phyloP scores from a whole-genome alignment of 2,888 invertebrate species.

The Xestia sexstrigata region DNA sequence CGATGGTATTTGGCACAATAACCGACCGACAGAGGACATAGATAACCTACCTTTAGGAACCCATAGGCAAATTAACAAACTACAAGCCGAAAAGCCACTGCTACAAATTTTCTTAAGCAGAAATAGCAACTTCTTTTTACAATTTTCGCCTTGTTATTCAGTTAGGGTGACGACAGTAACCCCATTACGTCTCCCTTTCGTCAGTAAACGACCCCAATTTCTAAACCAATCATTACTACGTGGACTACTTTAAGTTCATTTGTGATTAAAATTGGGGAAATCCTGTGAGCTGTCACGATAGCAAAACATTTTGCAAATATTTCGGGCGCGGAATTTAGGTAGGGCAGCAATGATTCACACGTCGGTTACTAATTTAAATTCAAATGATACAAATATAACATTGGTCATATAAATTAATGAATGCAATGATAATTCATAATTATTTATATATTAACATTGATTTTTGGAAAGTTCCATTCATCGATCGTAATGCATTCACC shows the following conservation, averaged over 20 bases:
- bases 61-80: neutral
- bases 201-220: slow-evolving; percentile 37
- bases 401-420: neutral
- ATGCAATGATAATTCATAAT: neutral
- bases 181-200: slow-evolving; percentile 40
- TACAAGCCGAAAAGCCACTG: neutral
- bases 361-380: slow-evolving; percentile 18
- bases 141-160: slow-evolving; percentile 17
- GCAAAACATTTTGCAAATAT: slow-evolving; percentile 13
- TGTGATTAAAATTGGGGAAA: slow-evolving; percentile 36
- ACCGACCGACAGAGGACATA: neutral
- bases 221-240: slow-evolving; percentile 27
- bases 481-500: slow-evolving; percentile 4
- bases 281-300: slow-evolving; percentile 37
- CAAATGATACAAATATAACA: slow-evolving; percentile 4
- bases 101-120: neutral
- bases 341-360: slow-evolving; percentile 42
- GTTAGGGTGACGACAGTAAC: slow-evolving; percentile 34
- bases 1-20: neutral
- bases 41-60: neutral
- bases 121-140: neutral
- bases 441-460: neutral
- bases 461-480: slow-evolving; percentile 15
- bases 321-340: slow-evolving; percentile 24
- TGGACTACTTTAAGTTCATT: slow-evolving; percentile 22